phyloP scores from a whole-genome alignment of 2,113 vertebrate genomes.

The Cinclus mexicanus region DNA sequence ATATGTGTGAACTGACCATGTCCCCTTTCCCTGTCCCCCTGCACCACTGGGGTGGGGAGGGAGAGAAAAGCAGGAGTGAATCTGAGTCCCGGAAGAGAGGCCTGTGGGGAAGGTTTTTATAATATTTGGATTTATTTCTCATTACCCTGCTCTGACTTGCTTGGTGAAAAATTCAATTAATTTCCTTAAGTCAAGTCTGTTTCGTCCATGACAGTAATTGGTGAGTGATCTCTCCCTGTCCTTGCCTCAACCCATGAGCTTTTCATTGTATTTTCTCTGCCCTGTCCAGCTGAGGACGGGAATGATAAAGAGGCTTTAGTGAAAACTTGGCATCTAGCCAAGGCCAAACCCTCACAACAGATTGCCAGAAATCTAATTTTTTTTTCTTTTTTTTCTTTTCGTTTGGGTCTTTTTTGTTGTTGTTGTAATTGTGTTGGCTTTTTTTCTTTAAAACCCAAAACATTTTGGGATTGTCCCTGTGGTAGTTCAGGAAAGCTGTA shows the following conservation, averaged over 20 bases:
- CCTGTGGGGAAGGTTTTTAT: background rate
- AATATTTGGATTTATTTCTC: background rate
- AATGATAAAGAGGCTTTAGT: background rate
- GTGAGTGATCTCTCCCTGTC: background rate
- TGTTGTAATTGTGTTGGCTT: background rate
- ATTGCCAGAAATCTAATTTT: background rate
- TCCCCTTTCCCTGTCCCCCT: background rate
- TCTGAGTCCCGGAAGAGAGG: background rate
- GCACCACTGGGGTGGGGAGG: background rate
- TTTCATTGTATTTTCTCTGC: background rate
- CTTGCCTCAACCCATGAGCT: background rate
- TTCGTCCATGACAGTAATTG: background rate
- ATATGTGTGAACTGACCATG: background rate
- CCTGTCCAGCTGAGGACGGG: background rate
- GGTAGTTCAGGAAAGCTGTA: background rate
- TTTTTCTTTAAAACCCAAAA: background rate
- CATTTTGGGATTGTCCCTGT: background rate
- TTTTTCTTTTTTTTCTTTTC: background rate
- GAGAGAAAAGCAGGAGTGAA: background rate
- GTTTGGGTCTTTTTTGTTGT: fast-evolving
- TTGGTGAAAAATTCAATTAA: background rate
- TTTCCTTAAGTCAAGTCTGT: background rate
- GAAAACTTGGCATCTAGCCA: background rate
- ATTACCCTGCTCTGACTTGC: background rate
- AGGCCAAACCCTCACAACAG: background rate